Conservation (phyloP, 2,797 vertebrate species). For the Peromyscus attwateri region DNA sequence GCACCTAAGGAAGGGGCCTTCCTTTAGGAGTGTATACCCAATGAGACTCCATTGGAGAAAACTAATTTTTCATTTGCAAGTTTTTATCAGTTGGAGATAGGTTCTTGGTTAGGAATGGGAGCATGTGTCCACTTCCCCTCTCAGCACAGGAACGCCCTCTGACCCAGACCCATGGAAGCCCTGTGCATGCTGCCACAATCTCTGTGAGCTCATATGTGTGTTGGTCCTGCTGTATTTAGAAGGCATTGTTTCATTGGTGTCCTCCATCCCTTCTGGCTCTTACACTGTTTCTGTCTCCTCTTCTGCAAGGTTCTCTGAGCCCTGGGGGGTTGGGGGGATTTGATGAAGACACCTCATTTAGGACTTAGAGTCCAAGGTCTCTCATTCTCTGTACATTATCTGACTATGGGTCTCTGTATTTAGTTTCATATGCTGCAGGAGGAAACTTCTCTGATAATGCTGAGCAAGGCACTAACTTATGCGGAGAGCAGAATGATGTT, state of each 20-base stretch:
- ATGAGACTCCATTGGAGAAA: background rate
- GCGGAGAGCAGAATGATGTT: background rate
- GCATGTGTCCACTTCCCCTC: background rate
- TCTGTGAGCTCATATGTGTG: background rate
- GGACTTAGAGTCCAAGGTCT: background rate
- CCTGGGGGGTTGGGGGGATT: background rate
- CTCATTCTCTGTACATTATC: background rate
- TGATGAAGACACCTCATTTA: background rate
- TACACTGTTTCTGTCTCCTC: background rate
- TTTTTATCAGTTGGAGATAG: background rate
- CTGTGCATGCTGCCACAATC: background rate
- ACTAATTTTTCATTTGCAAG: background rate
- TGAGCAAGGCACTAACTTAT: background rate
- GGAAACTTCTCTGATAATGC: background rate
- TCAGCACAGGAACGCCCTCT: background rate
- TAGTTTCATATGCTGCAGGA: background rate
- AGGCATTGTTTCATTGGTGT: no score
- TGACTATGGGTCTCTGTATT: background rate
- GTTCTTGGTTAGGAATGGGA: background rate
- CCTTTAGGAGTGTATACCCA: background rate
- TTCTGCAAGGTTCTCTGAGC: background rate
- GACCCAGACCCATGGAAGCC: no score
- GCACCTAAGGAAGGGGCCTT: background rate
- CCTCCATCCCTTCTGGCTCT: background rate
- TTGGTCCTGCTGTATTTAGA: background rate